phyloP scores from a whole-genome alignment of 2,113 vertebrate species.

The Myrmecobius fasciatus region DNA sequence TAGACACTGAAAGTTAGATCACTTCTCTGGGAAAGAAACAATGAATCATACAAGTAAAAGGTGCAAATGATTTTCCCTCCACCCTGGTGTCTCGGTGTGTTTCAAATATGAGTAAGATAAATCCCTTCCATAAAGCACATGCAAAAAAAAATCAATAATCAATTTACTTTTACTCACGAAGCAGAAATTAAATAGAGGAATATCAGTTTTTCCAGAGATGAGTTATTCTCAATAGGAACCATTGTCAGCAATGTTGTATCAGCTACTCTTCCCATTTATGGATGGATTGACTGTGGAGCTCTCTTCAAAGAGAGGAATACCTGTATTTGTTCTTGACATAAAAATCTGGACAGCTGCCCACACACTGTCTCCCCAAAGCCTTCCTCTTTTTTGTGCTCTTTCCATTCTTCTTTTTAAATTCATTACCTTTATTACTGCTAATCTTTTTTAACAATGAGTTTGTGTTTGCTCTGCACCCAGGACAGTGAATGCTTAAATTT shows the following conservation, averaged over 20 bases:
- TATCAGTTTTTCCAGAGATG: constrained; percentile 38
- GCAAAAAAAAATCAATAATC: constrained; percentile 47
- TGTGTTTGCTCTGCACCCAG: background rate
- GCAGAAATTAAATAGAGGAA: constrained; percentile 17
- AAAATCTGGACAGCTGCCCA: background rate
- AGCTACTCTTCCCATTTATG: background rate
- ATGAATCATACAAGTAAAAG: background rate
- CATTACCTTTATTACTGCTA: background rate
- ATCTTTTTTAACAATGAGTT: background rate
- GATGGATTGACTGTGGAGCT: background rate
- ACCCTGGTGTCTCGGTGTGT: background rate
- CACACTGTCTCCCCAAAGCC: constrained; percentile 12
- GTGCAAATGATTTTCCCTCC: background rate
- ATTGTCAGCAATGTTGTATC: background rate
- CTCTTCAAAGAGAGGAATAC: background rate
- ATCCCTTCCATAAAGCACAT: constrained; percentile 15
- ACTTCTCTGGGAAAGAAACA: constrained; percentile 40
- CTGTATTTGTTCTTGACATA: background rate
- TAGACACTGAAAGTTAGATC: constrained; percentile 16
- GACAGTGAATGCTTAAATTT: background rate
- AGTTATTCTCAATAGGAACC: background rate
- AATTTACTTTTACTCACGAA: constrained; percentile 57
- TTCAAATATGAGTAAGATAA: constrained; percentile 61
- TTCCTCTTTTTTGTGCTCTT: constrained; percentile 2
- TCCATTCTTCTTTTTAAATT: background rate